Conservation (phyloP, 1,140 invertebrate genomes). For the Acromyrmex charruanus region DNA sequence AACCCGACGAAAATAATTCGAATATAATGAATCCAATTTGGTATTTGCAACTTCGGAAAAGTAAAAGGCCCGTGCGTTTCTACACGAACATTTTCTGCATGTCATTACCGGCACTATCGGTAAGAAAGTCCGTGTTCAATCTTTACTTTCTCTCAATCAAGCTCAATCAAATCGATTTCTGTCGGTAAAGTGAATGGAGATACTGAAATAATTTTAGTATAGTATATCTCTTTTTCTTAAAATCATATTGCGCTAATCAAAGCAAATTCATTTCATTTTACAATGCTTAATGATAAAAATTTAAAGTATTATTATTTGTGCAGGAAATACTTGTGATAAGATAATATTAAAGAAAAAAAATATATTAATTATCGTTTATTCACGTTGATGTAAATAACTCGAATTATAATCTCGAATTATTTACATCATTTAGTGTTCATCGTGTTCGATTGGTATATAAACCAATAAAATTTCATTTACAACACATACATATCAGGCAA, state of each 20-base stretch:
- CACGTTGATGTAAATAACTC: not conserved
- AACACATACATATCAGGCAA: slow-evolving; percentile 82
- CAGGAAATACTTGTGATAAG: not conserved
- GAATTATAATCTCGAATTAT: not conserved
- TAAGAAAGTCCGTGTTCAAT: slow-evolving; percentile 66
- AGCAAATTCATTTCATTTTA: not conserved
- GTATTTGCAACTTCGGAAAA: slow-evolving; percentile 82
- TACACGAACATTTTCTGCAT: slow-evolving; percentile 84
- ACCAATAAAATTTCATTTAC: slow-evolving; percentile 81
- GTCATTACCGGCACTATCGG: slow-evolving; percentile 84
- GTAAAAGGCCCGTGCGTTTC: slow-evolving; percentile 83
- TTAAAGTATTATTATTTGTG: not conserved
- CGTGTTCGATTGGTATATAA: slow-evolving; percentile 52
- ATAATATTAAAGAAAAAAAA: not conserved
- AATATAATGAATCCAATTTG: slow-evolving; percentile 6
- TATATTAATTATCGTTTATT: not conserved
- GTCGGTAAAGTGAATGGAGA: not conserved
- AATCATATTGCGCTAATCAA: slow-evolving; percentile 46
- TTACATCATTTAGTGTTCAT: not conserved
- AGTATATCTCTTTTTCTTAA: not conserved
- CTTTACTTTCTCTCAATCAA: not conserved
- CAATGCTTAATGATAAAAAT: not conserved
- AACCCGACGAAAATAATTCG: slow-evolving; percentile 23
- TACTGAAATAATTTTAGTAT: not conserved
- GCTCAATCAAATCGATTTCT: not conserved